Evolutionary conservation across 2,113 vertebrate genomes (phyloP).

Genomic region (Xenotilapia caudafasciata): DNA sequence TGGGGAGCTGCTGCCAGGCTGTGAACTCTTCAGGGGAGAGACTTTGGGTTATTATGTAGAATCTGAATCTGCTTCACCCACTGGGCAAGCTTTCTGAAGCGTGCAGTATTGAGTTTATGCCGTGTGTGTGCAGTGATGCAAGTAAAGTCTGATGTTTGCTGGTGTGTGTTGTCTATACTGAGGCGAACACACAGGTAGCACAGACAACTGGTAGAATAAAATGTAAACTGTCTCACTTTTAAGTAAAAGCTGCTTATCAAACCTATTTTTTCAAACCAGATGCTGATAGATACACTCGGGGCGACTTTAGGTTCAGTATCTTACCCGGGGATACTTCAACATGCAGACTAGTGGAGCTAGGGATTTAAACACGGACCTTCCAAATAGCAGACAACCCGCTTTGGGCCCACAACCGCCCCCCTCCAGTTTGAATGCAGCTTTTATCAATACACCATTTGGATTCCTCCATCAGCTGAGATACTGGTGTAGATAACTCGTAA

Average conservation of each 20-base stretch:
- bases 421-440: background rate
- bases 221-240: background rate
- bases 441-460: background rate
- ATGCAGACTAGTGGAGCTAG: background rate
- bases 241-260: background rate
- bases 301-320: accelerated
- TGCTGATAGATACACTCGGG: background rate
- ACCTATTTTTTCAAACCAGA: background rate
- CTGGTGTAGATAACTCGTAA: background rate
- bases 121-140: background rate
- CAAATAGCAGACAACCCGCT: background rate
- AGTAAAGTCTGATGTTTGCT: background rate
- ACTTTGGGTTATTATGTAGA: background rate
- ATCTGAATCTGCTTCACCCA: background rate
- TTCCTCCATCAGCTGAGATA: background rate
- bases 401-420: background rate
- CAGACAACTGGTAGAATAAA: background rate
- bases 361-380: accelerated
- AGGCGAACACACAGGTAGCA: background rate
- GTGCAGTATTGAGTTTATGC: background rate
- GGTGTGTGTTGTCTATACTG: background rate
- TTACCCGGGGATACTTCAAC: background rate
- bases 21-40: background rate
- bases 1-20: background rate
- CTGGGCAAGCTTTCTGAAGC: background rate